Conservation (phyloP, 2,113 vertebrate species). For the Siniperca chuatsi region DNA sequence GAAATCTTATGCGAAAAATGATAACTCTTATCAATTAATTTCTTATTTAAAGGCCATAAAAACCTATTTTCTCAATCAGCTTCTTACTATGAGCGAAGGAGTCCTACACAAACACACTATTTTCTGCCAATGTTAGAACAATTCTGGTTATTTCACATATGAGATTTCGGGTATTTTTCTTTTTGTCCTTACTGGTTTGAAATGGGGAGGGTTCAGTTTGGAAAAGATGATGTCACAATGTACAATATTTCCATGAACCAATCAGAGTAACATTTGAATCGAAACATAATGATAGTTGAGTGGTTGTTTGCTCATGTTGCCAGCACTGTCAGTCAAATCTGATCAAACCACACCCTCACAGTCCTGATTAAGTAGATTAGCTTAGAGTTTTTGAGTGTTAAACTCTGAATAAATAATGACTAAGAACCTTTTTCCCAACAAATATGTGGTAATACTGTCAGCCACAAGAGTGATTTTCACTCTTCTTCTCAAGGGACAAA, state of each 20-base stretch:
- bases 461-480: constrained; percentile 18
- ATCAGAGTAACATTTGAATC: background rate
- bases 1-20: background rate
- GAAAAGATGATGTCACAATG: background rate
- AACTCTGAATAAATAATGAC: background rate
- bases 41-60: background rate
- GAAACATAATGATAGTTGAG: background rate
- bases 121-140: background rate
- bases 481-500: constrained; percentile 22
- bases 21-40: background rate
- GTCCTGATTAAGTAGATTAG: background rate
- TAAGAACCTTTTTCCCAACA: background rate
- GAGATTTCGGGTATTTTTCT: too few relatives aligned
- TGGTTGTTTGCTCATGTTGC: background rate
- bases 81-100: background rate
- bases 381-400: background rate
- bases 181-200: background rate
- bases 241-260: background rate
- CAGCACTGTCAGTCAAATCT: background rate
- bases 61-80: background rate
- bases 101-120: background rate
- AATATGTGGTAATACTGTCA: constrained; percentile 9
- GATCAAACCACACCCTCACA: background rate
- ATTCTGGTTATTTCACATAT: background rate
- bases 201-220: background rate